Evolutionary conservation across 2,888 invertebrate species (phyloP), one percentile per base, ranked within the genome.

Genomic region (Diarsia dahlii): DNA sequence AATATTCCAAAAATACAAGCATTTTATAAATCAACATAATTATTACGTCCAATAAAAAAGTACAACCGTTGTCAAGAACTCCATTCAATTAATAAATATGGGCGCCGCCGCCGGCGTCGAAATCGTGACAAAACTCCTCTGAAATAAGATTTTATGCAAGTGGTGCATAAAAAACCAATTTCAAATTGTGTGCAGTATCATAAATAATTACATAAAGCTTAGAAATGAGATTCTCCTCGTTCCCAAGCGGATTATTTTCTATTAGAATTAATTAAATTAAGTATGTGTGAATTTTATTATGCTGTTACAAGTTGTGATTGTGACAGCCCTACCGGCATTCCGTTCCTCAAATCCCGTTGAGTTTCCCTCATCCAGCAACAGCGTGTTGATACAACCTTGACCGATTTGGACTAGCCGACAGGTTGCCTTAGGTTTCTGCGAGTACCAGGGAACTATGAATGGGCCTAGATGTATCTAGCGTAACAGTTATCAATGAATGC

Each of bases 241-340:
- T 81, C 74, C 82, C 82, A 85, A 66, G 82, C 72, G 82, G 82
- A 82, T 84, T 78, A 84, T 71, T 70, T 82, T 28, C 64, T 46
- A 72, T 67, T 12, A 18, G 72, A 83, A 84, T 85, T 72, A 73
- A 78, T 85, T 81, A 70, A 81, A 81, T 80, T 60, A 84, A 20
- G 18, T 60, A 62, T 63, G 52, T 66, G 28, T 76, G 45, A 71
- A 62, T 73, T 23, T 56, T 71, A 70, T 68, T 64, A 34, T 39
- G 50, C 15, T 64, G 45, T 56, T 10, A 46, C 23, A 39, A 66
- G 58, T 34, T 52, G 46, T 56, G 67, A 63, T 85, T 78, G 70
- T 63, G 82, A 76, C 87, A 86, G 66, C 87, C 88, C 88, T 88
- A 34, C 34, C 54, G 23, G 63, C 76, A 82, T 78, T 87, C 76